A percentile compares a stretch with the other conserved stretches of the same genome.
phyloP scores from a whole-genome alignment of 2,113 vertebrate species.

The Brienomyrus brachyistius region DNA sequence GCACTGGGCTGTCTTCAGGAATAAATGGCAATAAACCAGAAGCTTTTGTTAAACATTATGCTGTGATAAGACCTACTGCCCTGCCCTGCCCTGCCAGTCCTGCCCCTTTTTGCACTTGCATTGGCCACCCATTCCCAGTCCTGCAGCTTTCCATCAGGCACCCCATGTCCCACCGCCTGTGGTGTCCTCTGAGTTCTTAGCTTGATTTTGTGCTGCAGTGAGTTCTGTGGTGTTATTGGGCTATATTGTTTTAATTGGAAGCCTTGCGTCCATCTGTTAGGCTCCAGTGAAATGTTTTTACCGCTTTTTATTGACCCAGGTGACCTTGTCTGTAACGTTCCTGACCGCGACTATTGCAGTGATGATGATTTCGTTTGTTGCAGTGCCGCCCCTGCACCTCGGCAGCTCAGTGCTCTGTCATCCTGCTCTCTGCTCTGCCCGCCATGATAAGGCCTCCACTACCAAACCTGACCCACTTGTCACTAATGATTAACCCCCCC shows the following conservation, averaged over 20 bases:
- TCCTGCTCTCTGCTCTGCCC: neutral
- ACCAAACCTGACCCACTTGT: neutral
- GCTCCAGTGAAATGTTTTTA: neutral
- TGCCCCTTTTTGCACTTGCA: neutral
- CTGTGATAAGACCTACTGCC: slow-evolving; percentile 5
- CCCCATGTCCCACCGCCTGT: neutral
- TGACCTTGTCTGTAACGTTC: neutral
- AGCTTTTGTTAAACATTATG: slow-evolving; percentile 11
- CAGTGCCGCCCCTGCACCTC: neutral
- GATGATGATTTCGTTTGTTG: neutral
- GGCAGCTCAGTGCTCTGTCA: neutral
- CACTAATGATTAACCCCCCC: slow-evolving; percentile 15
- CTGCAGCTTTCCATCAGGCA: neutral
- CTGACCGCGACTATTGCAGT: neutral
- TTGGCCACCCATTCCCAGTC: no score
- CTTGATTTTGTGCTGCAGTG: no score
- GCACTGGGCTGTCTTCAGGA: neutral
- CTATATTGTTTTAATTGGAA: neutral
- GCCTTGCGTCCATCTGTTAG: neutral
- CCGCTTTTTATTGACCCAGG: neutral
- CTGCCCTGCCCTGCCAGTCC: neutral
- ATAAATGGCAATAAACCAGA: neutral
- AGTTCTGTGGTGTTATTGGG: neutral
- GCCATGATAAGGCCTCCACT: neutral
- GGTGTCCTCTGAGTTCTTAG: neutral